Conservation (phyloP, 2,113 vertebrate species). For the Rhea americana region DNA sequence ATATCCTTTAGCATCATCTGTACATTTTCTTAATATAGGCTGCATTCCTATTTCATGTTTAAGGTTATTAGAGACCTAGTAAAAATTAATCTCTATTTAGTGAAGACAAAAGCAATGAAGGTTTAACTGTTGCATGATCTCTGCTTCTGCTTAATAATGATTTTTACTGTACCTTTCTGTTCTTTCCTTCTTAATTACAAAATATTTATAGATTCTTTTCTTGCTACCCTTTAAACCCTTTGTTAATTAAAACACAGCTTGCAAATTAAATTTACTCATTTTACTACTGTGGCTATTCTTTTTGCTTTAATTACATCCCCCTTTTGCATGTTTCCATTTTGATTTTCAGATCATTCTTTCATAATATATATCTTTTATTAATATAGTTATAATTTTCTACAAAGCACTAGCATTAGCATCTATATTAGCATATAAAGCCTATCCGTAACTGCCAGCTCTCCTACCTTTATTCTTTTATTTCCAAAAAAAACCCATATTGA, state of each 20-base stretch:
- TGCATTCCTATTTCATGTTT: neutral
- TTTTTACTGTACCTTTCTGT: neutral
- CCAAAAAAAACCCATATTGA: neutral
- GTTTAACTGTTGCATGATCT: neutral
- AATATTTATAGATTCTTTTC: neutral
- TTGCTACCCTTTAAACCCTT: neutral
- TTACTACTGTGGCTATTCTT: neutral
- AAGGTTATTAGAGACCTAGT: neutral
- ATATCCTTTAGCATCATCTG: neutral
- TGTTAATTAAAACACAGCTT: neutral
- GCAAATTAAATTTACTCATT: neutral
- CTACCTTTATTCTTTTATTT: neutral
- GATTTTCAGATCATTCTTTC: neutral
- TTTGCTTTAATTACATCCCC: neutral
- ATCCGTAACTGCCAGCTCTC: neutral
- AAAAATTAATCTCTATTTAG: neutral
- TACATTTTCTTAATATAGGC: neutral
- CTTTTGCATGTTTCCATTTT: neutral
- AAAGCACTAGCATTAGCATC: neutral
- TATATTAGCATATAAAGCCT: neutral
- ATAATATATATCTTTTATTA: neutral
- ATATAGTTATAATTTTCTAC: neutral
- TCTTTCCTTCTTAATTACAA: neutral
- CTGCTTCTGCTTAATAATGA: neutral
- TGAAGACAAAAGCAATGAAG: neutral